Evolutionary conservation across 2,888 invertebrate genomes (phyloP).

Genomic region (Brachyptera putata): DNA sequence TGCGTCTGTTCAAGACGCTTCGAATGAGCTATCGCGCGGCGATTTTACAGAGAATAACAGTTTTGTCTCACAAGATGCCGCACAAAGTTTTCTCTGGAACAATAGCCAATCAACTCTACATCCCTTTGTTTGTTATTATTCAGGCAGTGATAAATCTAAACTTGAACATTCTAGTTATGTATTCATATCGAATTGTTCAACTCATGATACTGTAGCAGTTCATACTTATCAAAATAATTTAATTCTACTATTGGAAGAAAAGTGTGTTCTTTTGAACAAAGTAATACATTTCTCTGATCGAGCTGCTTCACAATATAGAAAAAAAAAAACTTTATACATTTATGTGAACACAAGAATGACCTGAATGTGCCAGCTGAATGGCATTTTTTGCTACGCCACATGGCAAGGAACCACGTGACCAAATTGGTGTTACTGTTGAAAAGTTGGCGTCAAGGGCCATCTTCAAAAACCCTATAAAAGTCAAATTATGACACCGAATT

Average conservation of each 20-base stretch:
- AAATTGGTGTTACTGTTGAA: neutral
- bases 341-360: neutral
- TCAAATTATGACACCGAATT: neutral
- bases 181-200: neutral
- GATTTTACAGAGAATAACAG: slow-evolving; percentile 11
- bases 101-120: slow-evolving; percentile 5
- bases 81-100: slow-evolving; percentile 2
- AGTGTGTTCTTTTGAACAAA: neutral
- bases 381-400: neutral
- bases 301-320: neutral
- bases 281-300: neutral
- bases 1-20: too few species aligned
- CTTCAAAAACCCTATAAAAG: neutral
- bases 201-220: neutral
- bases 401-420: neutral
- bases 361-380: neutral
- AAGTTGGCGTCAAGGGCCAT: neutral
- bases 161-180: neutral
- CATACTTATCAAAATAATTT: neutral
- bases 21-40: too few species aligned
- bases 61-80: neutral
- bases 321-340: too few species aligned
- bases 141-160: neutral
- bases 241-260: neutral
- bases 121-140: slow-evolving; percentile 8